These are phyloP conservation scores for Cyphomyrus discorhynchus DNA, from an alignment of 2,113 vertebrate species.

Conservation along the genomic window DNA sequence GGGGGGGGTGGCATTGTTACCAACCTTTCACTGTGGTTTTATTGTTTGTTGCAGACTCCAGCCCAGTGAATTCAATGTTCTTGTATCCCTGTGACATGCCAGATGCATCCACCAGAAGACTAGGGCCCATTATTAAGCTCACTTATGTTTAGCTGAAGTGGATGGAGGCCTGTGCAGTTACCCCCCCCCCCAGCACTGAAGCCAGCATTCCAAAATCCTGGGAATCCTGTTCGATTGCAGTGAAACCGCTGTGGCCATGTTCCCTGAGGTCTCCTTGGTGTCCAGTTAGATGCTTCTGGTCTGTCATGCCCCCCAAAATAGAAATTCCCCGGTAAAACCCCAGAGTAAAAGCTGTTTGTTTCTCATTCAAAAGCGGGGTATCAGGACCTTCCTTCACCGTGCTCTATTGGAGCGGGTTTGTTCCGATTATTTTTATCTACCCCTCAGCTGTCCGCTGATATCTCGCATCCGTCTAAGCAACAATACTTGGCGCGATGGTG, in stretches of 20 bases:
- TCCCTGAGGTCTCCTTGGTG: slow-evolving; percentile 4
- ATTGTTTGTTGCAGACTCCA: slow-evolving; percentile 24
- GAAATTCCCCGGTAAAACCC: slow-evolving; percentile 32
- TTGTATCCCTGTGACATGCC: slow-evolving; percentile 9
- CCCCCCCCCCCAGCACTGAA: not conserved
- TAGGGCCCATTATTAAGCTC: slow-evolving; percentile 13
- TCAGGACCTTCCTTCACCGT: not conserved
- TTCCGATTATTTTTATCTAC: slow-evolving; percentile 32
- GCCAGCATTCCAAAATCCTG: slow-evolving; percentile 29
- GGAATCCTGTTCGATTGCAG: slow-evolving; percentile 21
- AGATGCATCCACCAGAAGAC: slow-evolving; percentile 2
- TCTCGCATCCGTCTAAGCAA: slow-evolving; percentile 29
- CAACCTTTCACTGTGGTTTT: slow-evolving; percentile 11
- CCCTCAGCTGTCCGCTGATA: slow-evolving; percentile 24
- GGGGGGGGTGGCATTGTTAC: slow-evolving; percentile 2
- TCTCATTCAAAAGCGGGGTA: slow-evolving; percentile 19
- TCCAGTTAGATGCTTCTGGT: slow-evolving; percentile 55
- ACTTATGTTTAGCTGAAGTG: not conserved
- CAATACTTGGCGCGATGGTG: slow-evolving; percentile 35
- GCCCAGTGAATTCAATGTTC: slow-evolving; percentile 15
- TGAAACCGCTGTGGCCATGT: not conserved
- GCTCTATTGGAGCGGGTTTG: slow-evolving; percentile 26
- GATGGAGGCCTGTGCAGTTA: not conserved
- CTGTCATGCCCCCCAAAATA: slow-evolving; percentile 57
- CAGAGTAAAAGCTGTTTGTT: slow-evolving; percentile 3